Evolutionary conservation across 1,140 invertebrate genomes (phyloP), one percentile per base, ranked within the genome.

Genomic region (Caenorhabditis latens): DNA sequence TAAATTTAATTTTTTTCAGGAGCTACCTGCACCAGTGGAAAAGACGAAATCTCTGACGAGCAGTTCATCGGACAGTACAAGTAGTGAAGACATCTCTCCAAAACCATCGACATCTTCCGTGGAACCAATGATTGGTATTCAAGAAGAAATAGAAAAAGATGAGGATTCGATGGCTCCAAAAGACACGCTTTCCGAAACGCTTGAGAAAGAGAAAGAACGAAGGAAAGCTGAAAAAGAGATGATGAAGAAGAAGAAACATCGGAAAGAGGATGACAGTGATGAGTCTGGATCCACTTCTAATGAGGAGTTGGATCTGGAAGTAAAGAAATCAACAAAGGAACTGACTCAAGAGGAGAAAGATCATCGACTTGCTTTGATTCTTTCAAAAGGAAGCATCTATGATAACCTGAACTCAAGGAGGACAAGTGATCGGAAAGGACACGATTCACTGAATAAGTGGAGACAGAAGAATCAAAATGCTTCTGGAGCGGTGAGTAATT

Each of bases 321-420:
- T 32, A 13, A 79, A 24, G 19, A 79, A 79, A 19, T 50, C 71
- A 24, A 50, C 43, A 11, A 79, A 79, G 46, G 71, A 79, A 50
- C 13, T 79, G 71, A 79, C 71, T 14, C 71, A 79, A 50, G 71
- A 79, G 53, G 71, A 79, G n/a, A 79, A 79, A 79, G 71, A 79
- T 79, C 71, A 79, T 79, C 71, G 50, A 50, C 71, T 79, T 11
- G 71, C 71, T 24, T 5, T 79, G n/a, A 48, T 79, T 24, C 71
- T 79, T 11, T 79, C 71, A 11, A 79, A 50, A 50, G 71, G 71
- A 50, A 50, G 71, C 24, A 79, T 79, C 19, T 53, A 53, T 50
- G 71, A 79, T 1, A 79, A 79, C n/a, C 21, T 79, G 46, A 79
- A 79, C 4, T 79, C 71, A 24, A 16, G 71, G 9, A 13, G 71